These are phyloP conservation scores for Prietella phreatophila DNA, from an alignment of 2,113 vertebrate species.

Conservation along the genomic window DNA sequence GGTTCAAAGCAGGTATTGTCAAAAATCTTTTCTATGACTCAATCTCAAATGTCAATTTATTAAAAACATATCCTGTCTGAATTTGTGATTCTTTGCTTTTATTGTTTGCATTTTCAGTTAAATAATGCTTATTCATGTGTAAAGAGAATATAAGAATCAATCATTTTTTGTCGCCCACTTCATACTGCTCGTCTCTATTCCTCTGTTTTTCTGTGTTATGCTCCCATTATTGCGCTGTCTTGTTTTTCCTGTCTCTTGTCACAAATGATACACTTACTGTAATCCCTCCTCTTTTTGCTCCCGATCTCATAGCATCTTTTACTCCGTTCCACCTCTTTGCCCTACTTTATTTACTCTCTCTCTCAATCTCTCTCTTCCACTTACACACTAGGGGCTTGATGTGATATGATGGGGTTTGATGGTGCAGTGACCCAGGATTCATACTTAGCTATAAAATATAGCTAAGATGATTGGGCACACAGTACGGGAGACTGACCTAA, in stretches of 20 bases:
- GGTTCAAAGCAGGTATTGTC: background rate
- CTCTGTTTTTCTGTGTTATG: background rate
- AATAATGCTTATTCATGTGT: background rate
- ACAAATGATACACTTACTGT: no score
- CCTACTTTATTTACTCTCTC: background rate
- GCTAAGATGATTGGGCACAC: slow-evolving; percentile 47
- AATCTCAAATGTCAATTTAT: background rate
- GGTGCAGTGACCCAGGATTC: slow-evolving; percentile 42
- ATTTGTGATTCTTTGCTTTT: background rate
- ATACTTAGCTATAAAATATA: slow-evolving; percentile 39
- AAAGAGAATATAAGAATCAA: background rate
- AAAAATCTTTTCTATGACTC: background rate
- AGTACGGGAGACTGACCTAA: slow-evolving; percentile 41
- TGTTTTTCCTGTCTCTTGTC: background rate
- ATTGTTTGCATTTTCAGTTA: background rate
- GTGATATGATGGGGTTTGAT: slow-evolving; percentile 41
- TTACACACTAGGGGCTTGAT: slow-evolving; percentile 8
- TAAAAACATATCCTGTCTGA: background rate
- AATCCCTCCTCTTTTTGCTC: background rate
- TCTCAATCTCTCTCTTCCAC: slow-evolving; percentile 10
- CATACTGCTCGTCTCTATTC: background rate
- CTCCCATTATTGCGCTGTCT: background rate
- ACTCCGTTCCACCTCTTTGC: background rate
- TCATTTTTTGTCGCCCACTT: background rate
- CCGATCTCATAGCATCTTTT: background rate